phyloP scores from a whole-genome alignment of 2,888 invertebrate genomes.

The Pycnomerus fuliginosus region DNA sequence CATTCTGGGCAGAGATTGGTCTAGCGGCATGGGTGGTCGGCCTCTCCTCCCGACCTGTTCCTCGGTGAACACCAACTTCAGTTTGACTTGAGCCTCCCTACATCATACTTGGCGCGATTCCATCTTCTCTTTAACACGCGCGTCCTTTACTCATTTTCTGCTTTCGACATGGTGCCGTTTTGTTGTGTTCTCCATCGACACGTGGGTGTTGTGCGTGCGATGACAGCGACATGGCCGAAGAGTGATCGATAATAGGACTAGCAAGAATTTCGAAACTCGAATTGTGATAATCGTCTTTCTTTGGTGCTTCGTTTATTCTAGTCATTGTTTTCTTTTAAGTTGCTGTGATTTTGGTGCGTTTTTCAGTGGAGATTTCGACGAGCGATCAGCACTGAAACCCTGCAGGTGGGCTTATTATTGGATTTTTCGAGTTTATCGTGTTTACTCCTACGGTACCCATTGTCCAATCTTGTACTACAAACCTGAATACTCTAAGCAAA shows the following conservation, averaged over 20 bases:
- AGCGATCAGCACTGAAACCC: too few relatives aligned
- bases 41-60: constrained; percentile 35
- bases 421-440: too few relatives aligned
- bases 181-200: constrained; percentile 1
- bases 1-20: constrained; percentile 54
- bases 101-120: constrained; percentile 41
- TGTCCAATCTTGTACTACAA: too few relatives aligned
- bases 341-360: too few relatives aligned
- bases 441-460: too few relatives aligned
- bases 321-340: too few relatives aligned
- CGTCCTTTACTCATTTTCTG: constrained; percentile 12
- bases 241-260: constrained; percentile 3
- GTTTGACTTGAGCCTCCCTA: constrained; percentile 42
- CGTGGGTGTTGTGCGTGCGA: constrained; percentile 15
- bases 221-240: constrained; percentile 2
- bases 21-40: constrained; percentile 54
- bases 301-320: constrained; percentile 17
- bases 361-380: too few relatives aligned
- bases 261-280: not conserved
- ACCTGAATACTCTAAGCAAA: too few relatives aligned
- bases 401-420: too few relatives aligned
- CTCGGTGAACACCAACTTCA: constrained; percentile 39
- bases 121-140: constrained; percentile 30
- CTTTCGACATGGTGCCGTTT: constrained; percentile 4
- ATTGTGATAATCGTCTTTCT: constrained; percentile 12